Conservation (phyloP, 2,797 vertebrate genomes). For the Helarctos malayanus region DNA sequence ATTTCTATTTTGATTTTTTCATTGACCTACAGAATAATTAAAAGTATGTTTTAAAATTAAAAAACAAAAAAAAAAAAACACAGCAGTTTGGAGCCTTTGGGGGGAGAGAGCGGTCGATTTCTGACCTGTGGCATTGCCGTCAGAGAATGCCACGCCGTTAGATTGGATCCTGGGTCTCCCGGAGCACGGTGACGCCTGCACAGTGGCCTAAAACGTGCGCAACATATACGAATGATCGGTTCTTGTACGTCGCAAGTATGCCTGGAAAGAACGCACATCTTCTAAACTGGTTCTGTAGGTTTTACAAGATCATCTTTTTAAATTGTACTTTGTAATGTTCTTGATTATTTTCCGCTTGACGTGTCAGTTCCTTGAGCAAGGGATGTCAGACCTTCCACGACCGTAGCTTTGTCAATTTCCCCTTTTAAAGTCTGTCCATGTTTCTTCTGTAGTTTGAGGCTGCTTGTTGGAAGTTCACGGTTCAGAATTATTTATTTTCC, state of each 20-base stretch:
- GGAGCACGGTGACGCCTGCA: not conserved
- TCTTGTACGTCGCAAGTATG: not conserved
- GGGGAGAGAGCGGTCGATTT: not conserved
- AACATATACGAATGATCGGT: fast-evolving
- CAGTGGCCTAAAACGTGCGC: too few species aligned
- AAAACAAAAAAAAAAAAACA: not conserved
- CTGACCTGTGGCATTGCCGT: not conserved
- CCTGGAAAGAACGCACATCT: not conserved
- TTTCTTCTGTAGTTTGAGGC: not conserved
- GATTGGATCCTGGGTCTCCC: not conserved
- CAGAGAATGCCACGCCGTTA: not conserved
- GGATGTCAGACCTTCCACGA: not conserved
- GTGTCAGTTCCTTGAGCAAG: not conserved
- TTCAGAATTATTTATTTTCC: not conserved
- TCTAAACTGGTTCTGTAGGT: not conserved
- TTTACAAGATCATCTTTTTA: not conserved
- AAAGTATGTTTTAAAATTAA: not conserved
- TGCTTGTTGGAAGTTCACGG: not conserved
- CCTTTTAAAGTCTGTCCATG: not conserved
- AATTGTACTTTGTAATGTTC: not conserved
- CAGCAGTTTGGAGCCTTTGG: not conserved
- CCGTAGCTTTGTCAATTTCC: fast-evolving
- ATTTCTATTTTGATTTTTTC: not conserved
- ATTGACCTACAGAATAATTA: not conserved
- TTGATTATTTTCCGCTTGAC: not conserved